Conservation (phyloP, 2,797 vertebrate species). For the Chiroxiphia lanceolata region DNA sequence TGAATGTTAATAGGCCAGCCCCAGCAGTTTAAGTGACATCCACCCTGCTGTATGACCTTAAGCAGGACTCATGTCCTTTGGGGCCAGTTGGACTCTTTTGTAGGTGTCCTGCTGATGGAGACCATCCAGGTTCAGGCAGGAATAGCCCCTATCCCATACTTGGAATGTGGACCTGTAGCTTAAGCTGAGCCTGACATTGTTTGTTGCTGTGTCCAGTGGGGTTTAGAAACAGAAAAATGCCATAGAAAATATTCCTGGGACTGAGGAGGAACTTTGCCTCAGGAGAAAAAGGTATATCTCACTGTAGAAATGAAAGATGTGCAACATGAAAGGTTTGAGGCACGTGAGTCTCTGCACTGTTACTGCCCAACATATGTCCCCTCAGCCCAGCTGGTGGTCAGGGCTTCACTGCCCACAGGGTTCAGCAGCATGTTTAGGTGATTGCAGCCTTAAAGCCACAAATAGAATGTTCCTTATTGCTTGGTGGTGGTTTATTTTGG, state of each 20-base stretch:
- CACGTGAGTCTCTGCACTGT: fast-evolving
- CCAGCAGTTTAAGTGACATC: neutral
- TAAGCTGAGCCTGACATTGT: neutral
- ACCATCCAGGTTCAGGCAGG: no score
- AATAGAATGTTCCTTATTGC: neutral
- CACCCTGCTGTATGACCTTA: no score
- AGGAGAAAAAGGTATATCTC: neutral
- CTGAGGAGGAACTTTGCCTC: neutral
- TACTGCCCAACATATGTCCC: neutral
- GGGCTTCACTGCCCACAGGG: neutral
- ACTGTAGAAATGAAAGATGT: neutral
- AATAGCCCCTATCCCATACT: fast-evolving
- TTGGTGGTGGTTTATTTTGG: neutral
- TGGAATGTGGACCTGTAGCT: no score
- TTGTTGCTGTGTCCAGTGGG: neutral
- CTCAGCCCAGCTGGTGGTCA: neutral
- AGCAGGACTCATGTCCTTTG: neutral
- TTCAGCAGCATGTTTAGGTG: neutral
- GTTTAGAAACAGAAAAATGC: neutral
- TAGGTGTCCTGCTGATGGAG: neutral
- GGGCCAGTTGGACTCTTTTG: neutral
- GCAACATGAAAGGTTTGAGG: neutral
- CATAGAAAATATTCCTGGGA: fast-evolving
- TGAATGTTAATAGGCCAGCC: neutral
- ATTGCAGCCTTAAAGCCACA: neutral